Base-by-base conservation (phyloP, 2,113 vertebrate genomes). In the Motacilla alba region DNA sequence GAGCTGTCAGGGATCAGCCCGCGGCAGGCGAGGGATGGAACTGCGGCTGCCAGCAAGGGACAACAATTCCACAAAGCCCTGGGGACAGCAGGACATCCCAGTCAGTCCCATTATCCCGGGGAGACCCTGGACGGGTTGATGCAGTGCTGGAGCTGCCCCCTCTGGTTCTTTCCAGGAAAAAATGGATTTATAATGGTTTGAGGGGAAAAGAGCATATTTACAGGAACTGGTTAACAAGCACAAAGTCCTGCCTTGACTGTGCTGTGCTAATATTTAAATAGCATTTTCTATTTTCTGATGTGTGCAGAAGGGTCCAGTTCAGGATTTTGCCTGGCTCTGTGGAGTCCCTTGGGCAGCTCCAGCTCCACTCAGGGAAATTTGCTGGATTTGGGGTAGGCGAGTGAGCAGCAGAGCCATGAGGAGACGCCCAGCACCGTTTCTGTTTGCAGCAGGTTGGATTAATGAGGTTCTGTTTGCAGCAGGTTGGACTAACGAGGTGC, bases 381-480 rank as follows among this genome's bases (percentile, higher is more conserved):
- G 72, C 26, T 67, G 90, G 50, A 58, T 30, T 10, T 58, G 33
- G 37, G 21, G 21, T 11, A 43, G 43, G 68, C 86, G 4, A 8
- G 10, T 0, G 1, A 69, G 55, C 0, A 0, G 72, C 76, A 63
- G 28, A 63, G 60, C 43, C 33, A 33, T 2, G 44, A 78, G 1
- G 18, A 91, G 23, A 20, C 3, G 0, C 1, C 50, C 35, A 13
- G 28, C 23, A 6, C 13, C 1, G 0, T 8, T 41, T 19, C 19
- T n/a, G 50, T 39, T 21, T 4, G 10, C 56, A 35, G 55, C 67
- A 87, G 75, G 67, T 64, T 41, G 49, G 68, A 33, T 6, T 19
- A 15, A 31, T 1, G 33, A 50, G 83, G 43, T 49, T 60, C 73
- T 31, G 44, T 49, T 49, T 24, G 26, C 27, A 28, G 55, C 72